Base-by-base conservation (phyloP, 1,140 invertebrate genomes). In the Thaumetopoea pityocampa region DNA sequence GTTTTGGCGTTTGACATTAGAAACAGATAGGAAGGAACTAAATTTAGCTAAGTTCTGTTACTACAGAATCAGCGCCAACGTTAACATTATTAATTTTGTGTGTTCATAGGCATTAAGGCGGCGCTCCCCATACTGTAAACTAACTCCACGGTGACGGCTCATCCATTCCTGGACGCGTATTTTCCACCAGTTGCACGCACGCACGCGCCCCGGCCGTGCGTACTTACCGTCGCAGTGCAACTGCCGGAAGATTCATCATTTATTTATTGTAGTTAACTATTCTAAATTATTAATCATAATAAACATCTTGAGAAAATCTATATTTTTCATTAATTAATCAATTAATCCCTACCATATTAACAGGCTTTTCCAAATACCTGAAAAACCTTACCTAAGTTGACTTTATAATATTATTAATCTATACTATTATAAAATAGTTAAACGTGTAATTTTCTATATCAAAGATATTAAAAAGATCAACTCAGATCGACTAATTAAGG, bases 141-240 rank as follows among this genome's bases (percentile, higher is more conserved):
- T 73, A 76, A 76, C 53, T 51, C 19, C 48, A 54, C 51, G 77
- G 77, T 78, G 72, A 68, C 50, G 71, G 73, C 61, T 62, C 65
- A 69, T 68, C 58, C 69, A 69, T 62, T n/a, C 62, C 51, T 62
- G 67, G 63, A 37, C 51, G 59, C 50, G 45, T 45, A 73, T 82
- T 79, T 82, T 82, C 78, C 78, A 82, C 30, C 78, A 82, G 78
- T 71, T 79, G 68, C 78, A 73, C 61, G 52, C 51, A 18, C 26
- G 51, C 61, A 55, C 51, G 37, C 41, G 49, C 23, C 6, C 27
- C 26, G 46, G 42, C 52, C 42, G 46, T 47, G 47, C 59, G 57
- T 54, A 47, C 43, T 14, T 12, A 12, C 47, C 20, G 44, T 45
- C 46, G 28, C 34, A 33, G 60, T 78, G 73, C 63, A 79, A 73